A percentile compares a stretch with the other conserved stretches of the same genome.
phyloP scores from a whole-genome alignment of 2,113 vertebrate species.

The Gymnobelideus leadbeateri region DNA sequence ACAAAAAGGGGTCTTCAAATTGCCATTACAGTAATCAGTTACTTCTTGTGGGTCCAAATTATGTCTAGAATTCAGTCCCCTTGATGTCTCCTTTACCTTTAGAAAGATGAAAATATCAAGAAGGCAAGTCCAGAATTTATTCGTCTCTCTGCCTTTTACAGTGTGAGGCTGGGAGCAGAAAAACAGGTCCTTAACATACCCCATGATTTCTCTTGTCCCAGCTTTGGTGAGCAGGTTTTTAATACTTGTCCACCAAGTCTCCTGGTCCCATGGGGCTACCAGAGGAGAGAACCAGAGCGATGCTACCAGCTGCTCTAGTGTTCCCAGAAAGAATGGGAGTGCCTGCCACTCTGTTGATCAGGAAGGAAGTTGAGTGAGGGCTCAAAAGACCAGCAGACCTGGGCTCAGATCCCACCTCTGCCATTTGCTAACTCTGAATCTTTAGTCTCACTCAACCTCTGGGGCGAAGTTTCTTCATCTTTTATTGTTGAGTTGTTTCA shows the following conservation, averaged over 20 bases:
- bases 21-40: neutral
- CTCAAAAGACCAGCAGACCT: neutral
- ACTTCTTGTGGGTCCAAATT: neutral
- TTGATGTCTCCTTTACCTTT: neutral
- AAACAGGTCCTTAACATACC: neutral
- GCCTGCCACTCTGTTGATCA: neutral
- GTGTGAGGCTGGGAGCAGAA: neutral
- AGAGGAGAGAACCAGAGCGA: neutral
- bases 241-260: neutral
- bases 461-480: too few relatives aligned
- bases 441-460: too few relatives aligned
- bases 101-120: neutral
- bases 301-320: neutral
- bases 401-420: too few relatives aligned
- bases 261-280: neutral
- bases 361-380: neutral
- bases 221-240: neutral
- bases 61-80: neutral
- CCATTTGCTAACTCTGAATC: too few relatives aligned
- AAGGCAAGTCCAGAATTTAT: neutral
- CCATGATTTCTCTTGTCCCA: neutral
- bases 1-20: too few relatives aligned
- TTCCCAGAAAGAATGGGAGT: neutral
- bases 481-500: too few relatives aligned
- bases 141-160: neutral